Conservation (phyloP, 2,113 vertebrate genomes). For the Serinus canaria region DNA sequence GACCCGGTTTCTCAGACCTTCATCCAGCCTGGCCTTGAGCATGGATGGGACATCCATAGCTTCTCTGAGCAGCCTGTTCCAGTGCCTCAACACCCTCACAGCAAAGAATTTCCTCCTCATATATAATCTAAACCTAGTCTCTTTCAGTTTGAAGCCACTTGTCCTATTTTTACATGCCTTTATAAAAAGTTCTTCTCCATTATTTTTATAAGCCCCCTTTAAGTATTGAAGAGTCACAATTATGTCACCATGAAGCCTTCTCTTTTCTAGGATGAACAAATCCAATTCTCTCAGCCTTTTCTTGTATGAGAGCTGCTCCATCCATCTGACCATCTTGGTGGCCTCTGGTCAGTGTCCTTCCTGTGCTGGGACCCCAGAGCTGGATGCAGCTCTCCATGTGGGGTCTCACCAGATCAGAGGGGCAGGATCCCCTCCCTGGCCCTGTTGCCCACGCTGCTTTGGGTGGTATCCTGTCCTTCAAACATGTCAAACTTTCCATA, state of each 20-base stretch:
- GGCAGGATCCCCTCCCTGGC: neutral
- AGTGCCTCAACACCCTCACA: neutral
- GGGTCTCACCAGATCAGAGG: neutral
- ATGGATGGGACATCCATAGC: neutral
- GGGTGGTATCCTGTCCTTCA: neutral
- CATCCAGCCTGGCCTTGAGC: neutral
- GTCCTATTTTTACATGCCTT: neutral
- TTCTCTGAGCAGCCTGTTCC: neutral
- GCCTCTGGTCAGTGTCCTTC: rapidly evolving
- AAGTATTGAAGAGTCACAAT: neutral
- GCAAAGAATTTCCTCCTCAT: neutral
- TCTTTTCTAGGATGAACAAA: neutral
- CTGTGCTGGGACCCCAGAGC: neutral
- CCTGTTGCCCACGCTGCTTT: rapidly evolving
- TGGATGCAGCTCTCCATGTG: neutral
- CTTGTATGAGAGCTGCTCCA: neutral
- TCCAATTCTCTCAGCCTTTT: neutral
- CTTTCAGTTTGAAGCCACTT: neutral
- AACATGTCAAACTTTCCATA: rapidly evolving
- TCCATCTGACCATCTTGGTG: neutral
- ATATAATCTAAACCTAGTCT: neutral
- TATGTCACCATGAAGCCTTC: neutral
- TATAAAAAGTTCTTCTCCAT: neutral
- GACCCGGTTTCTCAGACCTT: neutral
- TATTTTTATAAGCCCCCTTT: neutral